A percentile compares a stretch with the other conserved stretches of the same genome.
These are phyloP conservation scores for Simalia tracyae DNA, from an alignment of 2,797 vertebrate species.

Conservation along the genomic window DNA sequence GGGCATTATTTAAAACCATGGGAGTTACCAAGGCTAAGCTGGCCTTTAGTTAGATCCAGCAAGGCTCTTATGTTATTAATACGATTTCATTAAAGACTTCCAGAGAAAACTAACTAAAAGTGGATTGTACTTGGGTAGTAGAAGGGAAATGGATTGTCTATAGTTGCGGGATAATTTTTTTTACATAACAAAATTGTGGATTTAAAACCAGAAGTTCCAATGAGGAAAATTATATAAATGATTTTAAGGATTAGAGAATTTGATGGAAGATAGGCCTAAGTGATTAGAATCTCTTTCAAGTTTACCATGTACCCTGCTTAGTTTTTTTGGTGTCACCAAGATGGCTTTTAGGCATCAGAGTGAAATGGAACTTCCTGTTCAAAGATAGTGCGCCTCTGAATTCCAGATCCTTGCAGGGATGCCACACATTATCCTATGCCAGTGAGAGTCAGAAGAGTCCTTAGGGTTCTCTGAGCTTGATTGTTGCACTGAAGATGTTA, in stretches of 20 bases:
- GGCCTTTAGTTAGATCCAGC: neutral
- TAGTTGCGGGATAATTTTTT: neutral
- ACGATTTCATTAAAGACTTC: neutral
- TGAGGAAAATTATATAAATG: neutral
- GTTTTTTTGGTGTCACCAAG: neutral
- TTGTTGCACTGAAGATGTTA: too few relatives aligned
- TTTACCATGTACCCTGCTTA: neutral
- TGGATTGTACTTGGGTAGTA: neutral
- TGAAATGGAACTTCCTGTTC: neutral
- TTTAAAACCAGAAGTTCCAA: neutral
- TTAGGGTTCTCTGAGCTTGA: too few relatives aligned
- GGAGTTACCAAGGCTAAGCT: neutral
- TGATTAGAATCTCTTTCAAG: neutral
- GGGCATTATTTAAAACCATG: neutral
- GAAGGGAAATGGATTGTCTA: neutral
- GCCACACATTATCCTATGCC: neutral
- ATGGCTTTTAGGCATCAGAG: neutral
- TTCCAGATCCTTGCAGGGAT: neutral
- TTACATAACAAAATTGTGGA: neutral
- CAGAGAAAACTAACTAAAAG: neutral
- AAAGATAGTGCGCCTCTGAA: neutral
- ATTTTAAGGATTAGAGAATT: neutral
- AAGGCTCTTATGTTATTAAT: neutral
- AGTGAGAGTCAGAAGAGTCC: neutral
- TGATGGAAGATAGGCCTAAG: neutral